Percentiles rank a stretch among this genome's conserved stretches.
Conservation (phyloP, 2,797 vertebrate genomes). For the Gobio occitaniae region DNA sequence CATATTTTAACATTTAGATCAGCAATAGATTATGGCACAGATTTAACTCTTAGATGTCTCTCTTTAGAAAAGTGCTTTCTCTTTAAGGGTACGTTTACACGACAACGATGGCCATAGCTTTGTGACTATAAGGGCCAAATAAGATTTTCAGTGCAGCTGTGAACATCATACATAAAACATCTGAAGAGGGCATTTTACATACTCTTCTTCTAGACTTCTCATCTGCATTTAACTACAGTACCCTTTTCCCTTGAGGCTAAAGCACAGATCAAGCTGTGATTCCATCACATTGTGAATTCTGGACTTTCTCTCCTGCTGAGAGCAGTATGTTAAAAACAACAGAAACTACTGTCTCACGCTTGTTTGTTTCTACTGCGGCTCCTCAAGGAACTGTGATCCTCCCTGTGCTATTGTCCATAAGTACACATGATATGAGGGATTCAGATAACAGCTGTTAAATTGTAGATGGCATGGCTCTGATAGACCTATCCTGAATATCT, state of each 20-base stretch:
- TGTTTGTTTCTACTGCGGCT: slow-evolving; percentile 1
- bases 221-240: slow-evolving; percentile 23
- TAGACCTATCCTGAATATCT: not conserved
- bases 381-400: not conserved
- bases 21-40: not conserved
- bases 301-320: not conserved
- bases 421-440: not conserved
- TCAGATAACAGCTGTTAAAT: not conserved
- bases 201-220: not conserved
- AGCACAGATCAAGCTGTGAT: slow-evolving; percentile 27
- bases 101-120: too few relatives aligned
- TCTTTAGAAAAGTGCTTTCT: too few relatives aligned
- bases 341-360: slow-evolving; percentile 3
- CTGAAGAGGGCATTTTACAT: slow-evolving; percentile 1
- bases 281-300: slow-evolving; percentile 7
- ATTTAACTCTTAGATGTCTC: not conserved
- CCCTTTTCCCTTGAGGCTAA: not conserved
- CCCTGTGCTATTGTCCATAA: not conserved
- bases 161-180: slow-evolving; percentile 6
- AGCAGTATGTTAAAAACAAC: slow-evolving; percentile 21
- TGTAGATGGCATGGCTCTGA: not conserved
- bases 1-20: not conserved
- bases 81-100: too few relatives aligned
- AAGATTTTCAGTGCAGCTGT: not conserved
- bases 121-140: not conserved